Evolutionary conservation across 2,113 vertebrate genomes (phyloP), one percentile per base, ranked within the genome.

Genomic region (Anoura caudifer): DNA sequence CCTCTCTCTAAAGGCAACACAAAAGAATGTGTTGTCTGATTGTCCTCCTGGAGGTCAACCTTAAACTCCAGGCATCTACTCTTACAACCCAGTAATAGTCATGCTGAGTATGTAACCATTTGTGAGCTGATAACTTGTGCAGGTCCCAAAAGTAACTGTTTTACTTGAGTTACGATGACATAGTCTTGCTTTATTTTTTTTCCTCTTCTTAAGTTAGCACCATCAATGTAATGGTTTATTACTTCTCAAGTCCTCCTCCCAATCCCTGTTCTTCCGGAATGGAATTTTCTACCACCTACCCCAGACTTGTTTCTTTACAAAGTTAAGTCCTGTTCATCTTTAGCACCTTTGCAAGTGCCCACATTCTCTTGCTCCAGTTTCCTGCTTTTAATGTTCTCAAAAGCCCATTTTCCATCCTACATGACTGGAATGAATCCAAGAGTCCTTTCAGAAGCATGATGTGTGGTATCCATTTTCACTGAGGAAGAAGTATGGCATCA

Each of bases 241-340:
- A 28, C 54, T 38, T 91, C 84, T 90, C 4, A 28, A 79, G 69
- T 19, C 90, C 24, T 41, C 54, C 10, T 63, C 38, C 4, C 17
- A 31, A 52, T 41, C 17, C 33, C 65, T 16, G 0, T 82, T 92
- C 50, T 95, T 94, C 70, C 43, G 7, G 77, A 85, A 77, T 72
- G 73, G 54, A 76, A 84, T 96, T 94, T 97, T 97, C 94, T 95
- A 19, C 70, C 63, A 84, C 72, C 63, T 76, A 81, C 72, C 9
- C 50, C 9, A 89, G 81, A 92, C 79, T 72, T 80, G 47, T 83
- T 92, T 91, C 73, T 76, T 92, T 80, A 76, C 69, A 72, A 63
- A 95, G 84, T 92, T 96, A 94, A 97, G 43, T 95, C 88, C 75
- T 72, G 56, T 97, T 98, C 96, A 97, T 97, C 96, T 96, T 96